Evolutionary conservation across 1,140 invertebrate species (phyloP).

Genomic region (Lanistes nyassanus): DNA sequence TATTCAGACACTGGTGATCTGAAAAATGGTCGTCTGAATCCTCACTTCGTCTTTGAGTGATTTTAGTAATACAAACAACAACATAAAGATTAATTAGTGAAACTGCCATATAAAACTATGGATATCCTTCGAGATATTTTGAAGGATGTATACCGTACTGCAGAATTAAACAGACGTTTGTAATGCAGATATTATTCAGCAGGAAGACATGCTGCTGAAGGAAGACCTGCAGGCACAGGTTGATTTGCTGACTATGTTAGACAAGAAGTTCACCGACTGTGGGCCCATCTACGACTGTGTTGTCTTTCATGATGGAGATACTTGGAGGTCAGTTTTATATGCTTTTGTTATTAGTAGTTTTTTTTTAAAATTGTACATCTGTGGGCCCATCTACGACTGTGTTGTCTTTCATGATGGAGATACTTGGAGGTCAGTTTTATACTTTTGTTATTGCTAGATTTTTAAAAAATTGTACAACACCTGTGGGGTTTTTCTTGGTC

Average conservation of each 20-base stretch:
- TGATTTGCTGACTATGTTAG: constrained; percentile 81
- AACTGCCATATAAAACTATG: no score
- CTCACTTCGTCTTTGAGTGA: no score
- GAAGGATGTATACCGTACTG: no score
- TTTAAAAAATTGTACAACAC: no score
- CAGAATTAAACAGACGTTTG: no score
- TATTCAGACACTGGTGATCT: no score
- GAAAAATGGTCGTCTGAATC: no score
- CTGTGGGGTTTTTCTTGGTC: background rate
- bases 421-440: constrained; percentile 75
- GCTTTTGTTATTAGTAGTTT: background rate
- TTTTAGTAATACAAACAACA: no score
- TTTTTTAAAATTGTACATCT: constrained; percentile 78
- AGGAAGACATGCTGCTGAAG: constrained; percentile 84
- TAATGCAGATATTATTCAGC: background rate
- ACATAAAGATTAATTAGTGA: no score
- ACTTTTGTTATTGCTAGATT: no score
- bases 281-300: constrained; percentile 94
- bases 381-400: constrained; percentile 92
- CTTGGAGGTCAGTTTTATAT: constrained; percentile 75
- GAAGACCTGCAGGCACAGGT: constrained; percentile 90
- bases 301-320: constrained; percentile 86
- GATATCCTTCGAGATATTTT: no score
- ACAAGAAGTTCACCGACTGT: constrained; percentile 89
- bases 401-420: constrained; percentile 89